phyloP scores from a whole-genome alignment of 1,140 invertebrate genomes.

The Oscheius sp. region DNA sequence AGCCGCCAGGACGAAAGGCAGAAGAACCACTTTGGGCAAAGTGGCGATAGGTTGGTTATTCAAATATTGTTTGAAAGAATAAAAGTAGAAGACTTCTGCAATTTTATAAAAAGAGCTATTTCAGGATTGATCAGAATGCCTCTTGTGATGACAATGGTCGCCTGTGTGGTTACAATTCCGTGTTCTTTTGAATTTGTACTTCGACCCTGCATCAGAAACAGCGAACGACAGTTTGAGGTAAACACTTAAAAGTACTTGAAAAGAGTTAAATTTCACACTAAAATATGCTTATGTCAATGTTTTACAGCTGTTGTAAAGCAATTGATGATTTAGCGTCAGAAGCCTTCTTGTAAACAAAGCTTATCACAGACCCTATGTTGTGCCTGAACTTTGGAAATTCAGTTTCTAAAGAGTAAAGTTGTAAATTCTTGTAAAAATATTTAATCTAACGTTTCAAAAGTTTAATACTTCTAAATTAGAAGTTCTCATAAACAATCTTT shows the following conservation, averaged over 20 bases:
- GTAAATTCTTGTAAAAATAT: no score
- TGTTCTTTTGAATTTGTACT: conserved; percentile 39
- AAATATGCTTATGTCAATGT: no score
- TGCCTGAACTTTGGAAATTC: no score
- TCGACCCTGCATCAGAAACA: conserved; percentile 16
- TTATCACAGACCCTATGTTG: no score
- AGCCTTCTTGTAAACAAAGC: background rate
- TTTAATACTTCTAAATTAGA: no score
- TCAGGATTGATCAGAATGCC: conserved; percentile 34
- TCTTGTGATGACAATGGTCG: conserved; percentile 37
- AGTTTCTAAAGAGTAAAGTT: no score
- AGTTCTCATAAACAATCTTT: no score
- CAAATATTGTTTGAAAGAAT: background rate
- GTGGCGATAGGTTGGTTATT: background rate
- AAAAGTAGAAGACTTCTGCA: no score
- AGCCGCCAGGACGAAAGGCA: conserved; percentile 21
- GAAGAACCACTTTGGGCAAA: conserved; percentile 7
- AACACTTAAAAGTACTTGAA: background rate
- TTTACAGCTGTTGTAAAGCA: no score
- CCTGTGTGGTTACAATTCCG: conserved; percentile 37
- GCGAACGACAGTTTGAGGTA: conserved; percentile 4
- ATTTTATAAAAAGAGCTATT: conserved; percentile 3
- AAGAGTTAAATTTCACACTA: no score
- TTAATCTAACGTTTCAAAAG: background rate
- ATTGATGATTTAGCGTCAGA: no score